These are phyloP conservation scores for Tribolium madens DNA, from an alignment of 1,140 invertebrate genomes.

Conservation along the genomic window DNA sequence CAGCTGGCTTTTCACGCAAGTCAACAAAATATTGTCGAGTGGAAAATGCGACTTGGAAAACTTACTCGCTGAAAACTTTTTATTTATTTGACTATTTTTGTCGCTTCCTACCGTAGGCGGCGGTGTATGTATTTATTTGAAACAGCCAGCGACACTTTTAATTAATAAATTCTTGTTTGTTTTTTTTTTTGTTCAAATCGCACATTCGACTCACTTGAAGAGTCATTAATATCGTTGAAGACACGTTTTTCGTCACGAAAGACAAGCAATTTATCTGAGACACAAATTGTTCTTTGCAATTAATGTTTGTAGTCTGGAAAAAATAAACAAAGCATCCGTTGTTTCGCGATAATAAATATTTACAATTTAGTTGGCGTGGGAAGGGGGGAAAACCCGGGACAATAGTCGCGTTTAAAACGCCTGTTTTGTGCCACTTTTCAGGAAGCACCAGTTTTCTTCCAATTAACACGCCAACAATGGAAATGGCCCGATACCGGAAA, in stretches of 20 bases:
- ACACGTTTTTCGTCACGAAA: constrained; percentile 6
- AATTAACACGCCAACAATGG: constrained; percentile 24
- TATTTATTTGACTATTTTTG: constrained; percentile 53
- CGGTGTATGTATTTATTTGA: neutral
- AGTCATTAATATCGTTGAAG: constrained; percentile 32
- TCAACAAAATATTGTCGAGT: constrained; percentile 48
- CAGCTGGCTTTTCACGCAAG: constrained; percentile 16
- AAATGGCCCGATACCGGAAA: constrained; percentile 3
- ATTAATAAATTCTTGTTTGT: neutral
- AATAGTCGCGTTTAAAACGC: constrained; percentile 34
- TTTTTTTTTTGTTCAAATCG: too few species aligned
- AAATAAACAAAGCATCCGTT: constrained; percentile 40
- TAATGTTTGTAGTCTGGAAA: constrained; percentile 45
- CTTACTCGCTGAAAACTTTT: constrained; percentile 46
- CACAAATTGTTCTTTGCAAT: constrained; percentile 46
- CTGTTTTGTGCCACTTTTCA: constrained; percentile 45
- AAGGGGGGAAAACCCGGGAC: neutral
- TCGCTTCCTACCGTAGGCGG: too few species aligned
- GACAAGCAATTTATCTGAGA: constrained; percentile 48
- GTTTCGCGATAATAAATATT: constrained; percentile 35
- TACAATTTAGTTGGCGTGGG: constrained; percentile 24
- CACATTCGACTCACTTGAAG: too few species aligned
- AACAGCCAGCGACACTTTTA: neutral
- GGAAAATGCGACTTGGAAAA: constrained; percentile 48
- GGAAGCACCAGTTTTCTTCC: constrained; percentile 31